phyloP scores from a whole-genome alignment of 2,888 invertebrate genomes.

The Aphidius colemani region DNA sequence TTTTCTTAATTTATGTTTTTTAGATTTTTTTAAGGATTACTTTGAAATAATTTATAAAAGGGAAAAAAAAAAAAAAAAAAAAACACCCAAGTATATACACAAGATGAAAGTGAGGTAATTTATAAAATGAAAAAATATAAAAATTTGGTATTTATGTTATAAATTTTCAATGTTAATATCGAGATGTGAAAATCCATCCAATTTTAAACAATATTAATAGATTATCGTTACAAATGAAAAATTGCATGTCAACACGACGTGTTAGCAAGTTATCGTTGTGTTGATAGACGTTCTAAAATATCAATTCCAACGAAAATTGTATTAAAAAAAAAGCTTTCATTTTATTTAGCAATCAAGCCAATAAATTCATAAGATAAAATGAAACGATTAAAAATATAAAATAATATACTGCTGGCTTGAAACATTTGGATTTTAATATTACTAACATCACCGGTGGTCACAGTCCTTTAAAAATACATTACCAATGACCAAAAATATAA shows the following conservation, averaged over 20 bases:
- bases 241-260: conserved; percentile 44
- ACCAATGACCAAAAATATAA: no score
- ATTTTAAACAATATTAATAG: conserved; percentile 39
- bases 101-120: background rate
- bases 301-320: no score
- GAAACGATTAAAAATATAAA: no score
- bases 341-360: no score
- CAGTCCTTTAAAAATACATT: no score
- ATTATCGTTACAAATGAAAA: conserved; percentile 43
- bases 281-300: no score
- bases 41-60: conserved; percentile 3
- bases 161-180: conserved; percentile 9
- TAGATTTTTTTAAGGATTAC: conserved; percentile 3
- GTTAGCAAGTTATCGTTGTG: conserved; percentile 31
- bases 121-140: conserved; percentile 1
- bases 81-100: background rate
- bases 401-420: background rate
- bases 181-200: conserved; percentile 9
- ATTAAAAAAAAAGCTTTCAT: no score
- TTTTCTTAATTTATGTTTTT: conserved; percentile 6
- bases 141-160: conserved; percentile 7
- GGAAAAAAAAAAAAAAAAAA: background rate
- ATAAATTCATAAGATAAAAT: no score
- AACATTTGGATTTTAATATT: no score
- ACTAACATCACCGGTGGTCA: no score